phyloP scores from a whole-genome alignment of 1,140 invertebrate species.

The Chymomyza costata region DNA sequence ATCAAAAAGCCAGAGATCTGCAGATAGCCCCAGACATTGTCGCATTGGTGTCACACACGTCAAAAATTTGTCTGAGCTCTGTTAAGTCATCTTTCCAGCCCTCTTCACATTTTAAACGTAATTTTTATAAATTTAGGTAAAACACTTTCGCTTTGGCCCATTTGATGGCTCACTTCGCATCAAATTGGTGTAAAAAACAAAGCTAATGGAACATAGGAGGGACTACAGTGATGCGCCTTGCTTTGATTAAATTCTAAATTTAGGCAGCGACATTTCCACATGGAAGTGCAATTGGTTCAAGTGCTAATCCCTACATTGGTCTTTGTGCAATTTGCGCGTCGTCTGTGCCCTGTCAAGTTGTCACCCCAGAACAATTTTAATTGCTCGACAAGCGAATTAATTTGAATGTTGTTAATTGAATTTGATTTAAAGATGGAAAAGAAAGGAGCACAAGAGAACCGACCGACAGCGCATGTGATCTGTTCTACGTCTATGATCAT shows the following conservation, averaged over 20 bases:
- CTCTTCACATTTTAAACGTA: too few species aligned
- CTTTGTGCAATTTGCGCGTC: slow-evolving; percentile 16
- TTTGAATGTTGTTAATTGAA: slow-evolving; percentile 74
- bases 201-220: too few species aligned
- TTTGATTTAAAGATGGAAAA: slow-evolving; percentile 58
- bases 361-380: slow-evolving; percentile 61
- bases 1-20: slow-evolving; percentile 36
- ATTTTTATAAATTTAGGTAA: too few species aligned
- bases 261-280: slow-evolving; percentile 61
- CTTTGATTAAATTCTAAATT: slow-evolving; percentile 73
- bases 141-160: slow-evolving; percentile 29
- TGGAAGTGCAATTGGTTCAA: slow-evolving; percentile 12
- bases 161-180: slow-evolving; percentile 61
- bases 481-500: too few species aligned
- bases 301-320: background rate
- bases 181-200: slow-evolving; percentile 36
- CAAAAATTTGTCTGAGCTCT: slow-evolving; percentile 37
- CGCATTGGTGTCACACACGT: slow-evolving; percentile 58
- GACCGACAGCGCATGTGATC: too few species aligned
- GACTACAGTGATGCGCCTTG: slow-evolving; percentile 22
- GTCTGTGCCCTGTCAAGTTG: slow-evolving; percentile 1
- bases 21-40: slow-evolving; percentile 14
- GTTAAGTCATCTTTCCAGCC: background rate
- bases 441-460: slow-evolving; percentile 39
- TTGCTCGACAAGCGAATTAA: slow-evolving; percentile 74